Evolutionary conservation across 92 coral and sea anemone species (phyloP), one percentile per base, ranked within the genome.

Genomic region (Bergia puertoricense): DNA sequence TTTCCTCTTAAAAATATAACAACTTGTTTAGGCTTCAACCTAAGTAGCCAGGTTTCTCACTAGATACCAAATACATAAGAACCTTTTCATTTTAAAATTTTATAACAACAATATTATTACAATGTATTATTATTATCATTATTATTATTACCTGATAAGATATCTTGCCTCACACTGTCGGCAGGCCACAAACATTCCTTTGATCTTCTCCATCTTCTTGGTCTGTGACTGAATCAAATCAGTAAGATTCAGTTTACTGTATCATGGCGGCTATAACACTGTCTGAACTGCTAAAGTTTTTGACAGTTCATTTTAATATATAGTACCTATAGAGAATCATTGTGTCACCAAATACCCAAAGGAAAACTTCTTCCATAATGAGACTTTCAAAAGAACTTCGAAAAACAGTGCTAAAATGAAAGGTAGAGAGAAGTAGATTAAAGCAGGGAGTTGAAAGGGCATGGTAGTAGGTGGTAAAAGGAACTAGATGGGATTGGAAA

Each of bases 111-210:
- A 30, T 10, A 54, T 54, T 1, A 0, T 54, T 10, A 54, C 2
- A 8, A 74, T 8, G 23, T 54, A 54, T 9, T 10, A 54, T 13
- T 54, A 54, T 54, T 2, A 56, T 67, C 56, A 44, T 4, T 42
- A 41, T 39, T 37, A n/a, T 5, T 42, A 40, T 50, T 82, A 94
- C 99, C 98, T 92, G 43, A 95, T 96, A 50, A 96, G 90, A 76
- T 95, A 95, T 86, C 99, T 90, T 18, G 99, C 98, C 42, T 96
- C 99, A 40, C 95, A 93, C 37, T 96, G 95, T 23, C 98, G 96
- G 69, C 98, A 96, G 45, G 98, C 98, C 59, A 95, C 96, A 88
- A 95, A 94, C 99, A 95, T 95, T n/a, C 98, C 95, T 68, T 96
- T 95, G 68, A 96, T 94, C 66, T 95, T 91, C 2, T 92, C 97